Percentiles rank a stretch among this genome's conserved stretches.
Evolutionary conservation across 2,888 invertebrate genomes (phyloP).

Genomic region (Ichneumoninae sp.): DNA sequence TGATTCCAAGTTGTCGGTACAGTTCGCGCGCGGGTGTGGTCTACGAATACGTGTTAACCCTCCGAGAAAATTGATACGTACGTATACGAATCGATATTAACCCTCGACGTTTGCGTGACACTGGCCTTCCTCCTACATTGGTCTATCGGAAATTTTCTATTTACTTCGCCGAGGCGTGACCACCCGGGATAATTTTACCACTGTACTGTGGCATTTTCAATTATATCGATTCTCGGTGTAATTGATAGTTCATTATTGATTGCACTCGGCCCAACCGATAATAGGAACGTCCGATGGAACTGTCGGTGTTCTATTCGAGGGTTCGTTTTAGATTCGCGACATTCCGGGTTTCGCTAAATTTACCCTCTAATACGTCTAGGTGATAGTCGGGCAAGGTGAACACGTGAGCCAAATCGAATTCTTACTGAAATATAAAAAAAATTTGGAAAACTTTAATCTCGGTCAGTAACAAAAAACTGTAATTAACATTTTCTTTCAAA

Average conservation of each 20-base stretch:
- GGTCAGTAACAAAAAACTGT: too few species aligned
- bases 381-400: too few species aligned
- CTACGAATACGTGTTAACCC: slow-evolving; percentile 46
- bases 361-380: background rate
- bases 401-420: too few species aligned
- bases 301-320: background rate
- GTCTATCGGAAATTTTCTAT: slow-evolving; percentile 32
- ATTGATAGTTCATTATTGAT: slow-evolving; percentile 11
- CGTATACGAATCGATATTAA: slow-evolving; percentile 67
- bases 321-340: background rate
- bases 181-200: background rate
- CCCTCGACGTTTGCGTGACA: slow-evolving; percentile 64
- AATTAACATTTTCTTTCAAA: too few species aligned
- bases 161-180: background rate
- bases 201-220: background rate
- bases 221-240: slow-evolving; percentile 16
- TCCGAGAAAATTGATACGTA: slow-evolving; percentile 65
- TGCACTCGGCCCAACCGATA: background rate
- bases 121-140: slow-evolving; percentile 55
- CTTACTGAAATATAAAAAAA: too few species aligned
- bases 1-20: background rate
- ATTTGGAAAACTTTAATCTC: too few species aligned
- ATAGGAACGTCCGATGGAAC: slow-evolving; percentile 39
- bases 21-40: slow-evolving; percentile 46
- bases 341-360: background rate